Percentiles rank a stretch among this genome's conserved stretches.
Evolutionary conservation across 2,113 vertebrate genomes (phyloP).

Genomic region (Heloderma charlesbogerti): DNA sequence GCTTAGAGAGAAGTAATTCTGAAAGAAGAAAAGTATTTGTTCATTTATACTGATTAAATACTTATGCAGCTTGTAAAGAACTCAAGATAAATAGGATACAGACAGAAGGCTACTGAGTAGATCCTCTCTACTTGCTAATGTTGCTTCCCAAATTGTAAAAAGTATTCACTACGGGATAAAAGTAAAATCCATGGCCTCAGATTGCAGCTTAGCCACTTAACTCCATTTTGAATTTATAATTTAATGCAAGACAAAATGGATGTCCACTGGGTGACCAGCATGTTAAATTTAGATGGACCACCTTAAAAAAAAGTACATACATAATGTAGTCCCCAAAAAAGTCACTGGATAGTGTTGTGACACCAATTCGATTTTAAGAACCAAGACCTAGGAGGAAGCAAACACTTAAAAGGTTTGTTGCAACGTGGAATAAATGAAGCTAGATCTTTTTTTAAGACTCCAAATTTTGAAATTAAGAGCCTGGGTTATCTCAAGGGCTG

Average conservation of each 20-base stretch:
- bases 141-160: not conserved
- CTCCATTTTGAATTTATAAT: not conserved
- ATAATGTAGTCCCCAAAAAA: not conserved
- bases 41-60: not conserved
- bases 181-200: not conserved
- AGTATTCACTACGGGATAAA: not conserved
- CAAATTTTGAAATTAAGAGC: not conserved
- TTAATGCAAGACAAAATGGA: not conserved
- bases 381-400: not conserved
- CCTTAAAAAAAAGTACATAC: not conserved
- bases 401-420: not conserved
- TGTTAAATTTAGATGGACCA: not conserved
- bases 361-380: not conserved
- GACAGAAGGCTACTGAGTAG: not conserved
- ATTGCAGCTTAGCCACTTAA: not conserved
- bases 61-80: constrained; percentile 41
- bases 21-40: constrained; percentile 48
- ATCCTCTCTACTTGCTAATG: not conserved
- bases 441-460: not conserved
- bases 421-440: not conserved
- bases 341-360: not conserved
- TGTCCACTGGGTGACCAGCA: not conserved
- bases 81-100: constrained; percentile 30
- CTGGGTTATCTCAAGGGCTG: not conserved
- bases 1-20: constrained; percentile 66